These are phyloP conservation scores for Chirona hameri DNA, from an alignment of 2,888 invertebrate species.

Conservation along the genomic window DNA sequence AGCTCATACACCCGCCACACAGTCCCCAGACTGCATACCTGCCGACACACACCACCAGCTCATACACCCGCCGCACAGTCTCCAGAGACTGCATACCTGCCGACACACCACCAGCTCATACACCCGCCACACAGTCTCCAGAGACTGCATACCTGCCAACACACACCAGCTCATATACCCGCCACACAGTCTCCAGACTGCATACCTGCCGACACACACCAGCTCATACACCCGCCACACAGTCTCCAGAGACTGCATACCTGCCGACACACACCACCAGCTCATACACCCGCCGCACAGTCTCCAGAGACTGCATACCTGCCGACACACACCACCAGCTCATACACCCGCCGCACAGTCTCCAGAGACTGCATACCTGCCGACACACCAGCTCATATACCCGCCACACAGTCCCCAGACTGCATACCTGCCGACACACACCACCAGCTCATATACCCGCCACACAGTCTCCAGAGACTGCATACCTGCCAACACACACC, in stretches of 20 bases:
- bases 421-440: too few relatives aligned
- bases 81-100: too few relatives aligned
- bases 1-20: conserved; percentile 62
- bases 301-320: conserved; percentile 72
- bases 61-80: too few relatives aligned
- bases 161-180: conserved; percentile 58
- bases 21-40: conserved; percentile 68
- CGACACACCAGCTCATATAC: conserved; percentile 38
- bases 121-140: conserved; percentile 61
- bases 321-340: conserved; percentile 48
- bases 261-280: conserved; percentile 67
- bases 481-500: conserved; percentile 61
- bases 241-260: conserved; percentile 67
- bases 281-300: conserved; percentile 58
- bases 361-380: conserved; percentile 69
- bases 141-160: conserved; percentile 64
- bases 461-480: conserved; percentile 62
- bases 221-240: conserved; percentile 63
- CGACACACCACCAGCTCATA: conserved; percentile 49
- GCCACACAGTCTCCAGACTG: conserved; percentile 60
- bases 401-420: too few relatives aligned
- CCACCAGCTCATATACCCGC: conserved; percentile 57
- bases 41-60: conserved; percentile 47
- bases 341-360: conserved; percentile 62
- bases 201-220: conserved; percentile 60